Conservation (phyloP, 2,113 vertebrate species). For the Corythoichthys haematopterus region DNA sequence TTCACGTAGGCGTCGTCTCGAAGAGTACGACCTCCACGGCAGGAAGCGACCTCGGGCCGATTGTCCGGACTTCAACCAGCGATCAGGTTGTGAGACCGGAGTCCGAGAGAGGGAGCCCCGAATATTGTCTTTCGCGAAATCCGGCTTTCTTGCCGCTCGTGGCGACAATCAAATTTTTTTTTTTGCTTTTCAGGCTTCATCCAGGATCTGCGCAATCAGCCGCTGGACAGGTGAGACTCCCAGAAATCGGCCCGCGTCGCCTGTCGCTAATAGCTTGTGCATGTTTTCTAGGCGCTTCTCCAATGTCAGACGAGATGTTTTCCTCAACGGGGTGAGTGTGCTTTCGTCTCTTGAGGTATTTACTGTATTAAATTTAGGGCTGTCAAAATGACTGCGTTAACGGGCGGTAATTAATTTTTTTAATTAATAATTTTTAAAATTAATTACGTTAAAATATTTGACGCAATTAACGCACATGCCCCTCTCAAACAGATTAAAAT, state of each 20-base stretch:
- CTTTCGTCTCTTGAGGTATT: no score
- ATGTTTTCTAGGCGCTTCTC: conserved; percentile 85
- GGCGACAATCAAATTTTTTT: neutral
- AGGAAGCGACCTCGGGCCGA: conserved; percentile 97
- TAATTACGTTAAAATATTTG: no score
- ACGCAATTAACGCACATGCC: no score
- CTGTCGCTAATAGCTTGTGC: no score
- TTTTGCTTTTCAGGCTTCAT: conserved; percentile 83
- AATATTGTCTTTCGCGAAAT: neutral
- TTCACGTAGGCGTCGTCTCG: conserved; percentile 96
- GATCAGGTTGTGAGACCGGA: conserved; percentile 80
- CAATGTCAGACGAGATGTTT: conserved; percentile 90
- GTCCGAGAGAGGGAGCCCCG: neutral
- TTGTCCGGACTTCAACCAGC: conserved; percentile 93
- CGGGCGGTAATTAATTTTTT: no score
- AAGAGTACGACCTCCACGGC: conserved; percentile 98
- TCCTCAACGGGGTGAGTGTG: conserved; percentile 93
- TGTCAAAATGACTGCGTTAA: no score
- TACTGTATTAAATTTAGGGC: no score
- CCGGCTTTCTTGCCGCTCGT: no score
- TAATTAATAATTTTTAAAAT: no score
- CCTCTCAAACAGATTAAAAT: no score
- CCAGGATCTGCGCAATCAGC: conserved; percentile 92
- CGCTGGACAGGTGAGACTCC: conserved; percentile 89
- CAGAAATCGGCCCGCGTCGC: neutral